Conservation (phyloP, 1,140 invertebrate genomes). For the Drosophila carrolli region DNA sequence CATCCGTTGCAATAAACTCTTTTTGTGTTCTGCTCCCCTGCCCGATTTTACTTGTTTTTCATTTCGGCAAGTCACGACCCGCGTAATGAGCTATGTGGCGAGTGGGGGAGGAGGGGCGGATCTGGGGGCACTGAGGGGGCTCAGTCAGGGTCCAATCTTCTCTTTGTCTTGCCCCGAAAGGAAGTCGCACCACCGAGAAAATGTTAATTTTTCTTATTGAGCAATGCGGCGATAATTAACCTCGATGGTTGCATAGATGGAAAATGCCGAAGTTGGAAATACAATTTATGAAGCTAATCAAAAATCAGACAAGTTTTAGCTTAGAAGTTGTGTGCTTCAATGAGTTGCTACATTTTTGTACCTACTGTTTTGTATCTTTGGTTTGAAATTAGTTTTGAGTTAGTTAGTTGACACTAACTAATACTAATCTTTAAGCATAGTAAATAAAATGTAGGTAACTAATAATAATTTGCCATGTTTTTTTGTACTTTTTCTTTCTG, state of each 20-base stretch:
- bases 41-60: constrained; percentile 77
- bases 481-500: too few relatives aligned
- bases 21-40: constrained; percentile 56
- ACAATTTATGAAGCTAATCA: constrained; percentile 63
- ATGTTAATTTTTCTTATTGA: constrained; percentile 79
- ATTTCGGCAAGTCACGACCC: constrained; percentile 82
- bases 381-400: background rate
- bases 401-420: background rate
- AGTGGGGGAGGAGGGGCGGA: constrained; percentile 5
- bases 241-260: constrained; percentile 59
- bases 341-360: constrained; percentile 21
- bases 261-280: constrained; percentile 73
- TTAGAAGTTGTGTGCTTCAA: constrained; percentile 2
- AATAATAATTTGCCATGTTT: too few relatives aligned
- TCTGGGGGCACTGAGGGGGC: background rate
- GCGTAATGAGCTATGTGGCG: constrained; percentile 68
- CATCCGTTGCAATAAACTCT: constrained; percentile 71
- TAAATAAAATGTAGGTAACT: too few relatives aligned
- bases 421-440: background rate
- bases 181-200: constrained; percentile 58
- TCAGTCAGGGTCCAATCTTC: constrained; percentile 55
- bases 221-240: constrained; percentile 77
- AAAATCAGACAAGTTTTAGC: constrained; percentile 9
- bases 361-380: background rate
- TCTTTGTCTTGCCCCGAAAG: constrained; percentile 57